phyloP scores from a whole-genome alignment of 2,888 invertebrate genomes.

The Chrysomela aeneicollis region DNA sequence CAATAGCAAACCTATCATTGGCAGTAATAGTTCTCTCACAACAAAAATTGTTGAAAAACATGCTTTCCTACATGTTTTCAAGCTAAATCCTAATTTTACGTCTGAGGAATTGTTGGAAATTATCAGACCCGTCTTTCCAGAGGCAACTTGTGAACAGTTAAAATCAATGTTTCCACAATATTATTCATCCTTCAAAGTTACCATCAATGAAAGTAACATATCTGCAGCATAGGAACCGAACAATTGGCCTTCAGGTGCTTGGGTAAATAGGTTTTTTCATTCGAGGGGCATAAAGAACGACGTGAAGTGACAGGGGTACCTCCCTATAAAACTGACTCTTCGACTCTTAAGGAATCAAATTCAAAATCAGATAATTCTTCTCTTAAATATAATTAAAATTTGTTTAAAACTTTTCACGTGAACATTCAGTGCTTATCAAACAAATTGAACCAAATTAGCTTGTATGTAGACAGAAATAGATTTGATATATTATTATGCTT shows the following conservation, averaged over 20 bases:
- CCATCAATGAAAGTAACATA: slow-evolving; percentile 13
- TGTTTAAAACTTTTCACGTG: no score
- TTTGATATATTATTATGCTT: slow-evolving; percentile 14
- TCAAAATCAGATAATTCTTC: neutral
- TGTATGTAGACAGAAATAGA: slow-evolving; percentile 11
- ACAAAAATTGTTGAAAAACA: slow-evolving; percentile 3
- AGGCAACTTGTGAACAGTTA: slow-evolving; percentile 10
- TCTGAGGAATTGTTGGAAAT: slow-evolving; percentile 6
- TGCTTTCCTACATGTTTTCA: slow-evolving; percentile 9
- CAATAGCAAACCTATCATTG: slow-evolving; percentile 6
- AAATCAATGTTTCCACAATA: slow-evolving; percentile 13
- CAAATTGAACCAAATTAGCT: slow-evolving; percentile 2
- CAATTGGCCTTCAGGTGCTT: no score
- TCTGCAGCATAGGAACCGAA: slow-evolving; percentile 5
- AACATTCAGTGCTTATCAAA: slow-evolving; percentile 1
- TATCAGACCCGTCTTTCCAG: slow-evolving; percentile 7
- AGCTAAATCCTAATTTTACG: neutral
- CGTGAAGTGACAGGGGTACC: no score
- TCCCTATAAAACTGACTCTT: neutral
- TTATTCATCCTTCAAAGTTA: slow-evolving; percentile 23
- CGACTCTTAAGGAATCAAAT: neutral
- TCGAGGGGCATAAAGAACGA: neutral
- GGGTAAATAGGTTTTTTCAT: slow-evolving; percentile 12
- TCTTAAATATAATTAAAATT: no score
- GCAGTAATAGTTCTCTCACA: neutral